A percentile compares a stretch with the other conserved stretches of the same genome.
Evolutionary conservation across 2,797 vertebrate genomes (phyloP).

Genomic region (Cynodonichthys magdalenae): DNA sequence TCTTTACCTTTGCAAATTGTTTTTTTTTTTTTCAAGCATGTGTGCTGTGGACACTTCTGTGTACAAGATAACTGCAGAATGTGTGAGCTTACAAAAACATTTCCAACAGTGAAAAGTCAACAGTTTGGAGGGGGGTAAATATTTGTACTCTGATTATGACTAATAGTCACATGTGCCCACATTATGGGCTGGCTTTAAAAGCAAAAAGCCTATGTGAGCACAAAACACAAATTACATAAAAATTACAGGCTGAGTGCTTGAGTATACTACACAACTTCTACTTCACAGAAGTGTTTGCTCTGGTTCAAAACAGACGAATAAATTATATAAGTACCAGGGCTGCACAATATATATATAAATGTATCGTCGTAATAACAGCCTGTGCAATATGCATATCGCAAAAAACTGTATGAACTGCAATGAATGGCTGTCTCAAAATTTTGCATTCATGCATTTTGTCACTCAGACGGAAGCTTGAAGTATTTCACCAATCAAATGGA

Average conservation of each 20-base stretch:
- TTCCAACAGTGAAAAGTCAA: constrained; percentile 7
- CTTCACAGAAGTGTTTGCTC: background rate
- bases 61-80: constrained; percentile 22
- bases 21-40: constrained; percentile 18
- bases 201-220: background rate
- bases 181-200: background rate
- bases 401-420: no score
- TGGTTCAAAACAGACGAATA: background rate
- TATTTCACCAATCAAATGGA: no score
- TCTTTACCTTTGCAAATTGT: constrained; percentile 45
- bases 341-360: no score
- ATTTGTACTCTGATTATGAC: background rate
- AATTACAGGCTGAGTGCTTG: background rate
- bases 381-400: no score
- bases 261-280: background rate
- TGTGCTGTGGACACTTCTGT: constrained; percentile 13
- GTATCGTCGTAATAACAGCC: no score
- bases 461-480: no score
- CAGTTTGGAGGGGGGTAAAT: background rate
- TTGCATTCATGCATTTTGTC: no score
- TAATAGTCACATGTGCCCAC: background rate
- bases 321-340: no score
- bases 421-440: no score
- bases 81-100: constrained; percentile 28
- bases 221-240: background rate